A percentile compares a stretch with the other conserved stretches of the same genome.
These are phyloP conservation scores for Andrena camellia DNA, from an alignment of 2,888 invertebrate genomes.

Conservation along the genomic window DNA sequence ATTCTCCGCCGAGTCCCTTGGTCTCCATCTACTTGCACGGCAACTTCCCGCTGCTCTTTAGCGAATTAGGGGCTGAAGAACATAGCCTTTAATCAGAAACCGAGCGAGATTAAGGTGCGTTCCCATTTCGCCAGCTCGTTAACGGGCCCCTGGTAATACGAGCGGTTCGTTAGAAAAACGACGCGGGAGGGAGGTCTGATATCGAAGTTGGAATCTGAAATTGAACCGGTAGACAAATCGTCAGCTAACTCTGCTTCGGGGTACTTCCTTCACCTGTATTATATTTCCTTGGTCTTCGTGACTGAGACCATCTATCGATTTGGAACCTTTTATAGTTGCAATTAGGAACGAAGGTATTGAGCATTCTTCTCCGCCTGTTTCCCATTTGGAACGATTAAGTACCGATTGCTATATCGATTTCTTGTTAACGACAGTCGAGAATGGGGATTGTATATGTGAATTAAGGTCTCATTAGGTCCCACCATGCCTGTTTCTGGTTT, in stretches of 20 bases:
- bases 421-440: not conserved
- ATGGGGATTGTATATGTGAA: not conserved
- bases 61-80: conserved; percentile 60
- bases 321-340: not conserved
- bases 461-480: not conserved
- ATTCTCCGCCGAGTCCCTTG: conserved; percentile 41
- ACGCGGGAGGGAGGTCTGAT: conserved; percentile 37
- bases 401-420: not conserved
- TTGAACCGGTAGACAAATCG: conserved; percentile 53
- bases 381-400: too few species aligned
- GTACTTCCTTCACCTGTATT: too few species aligned
- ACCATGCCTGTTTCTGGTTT: not conserved
- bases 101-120: conserved; percentile 63
- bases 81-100: conserved; percentile 66
- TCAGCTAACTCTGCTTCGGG: conserved; percentile 3
- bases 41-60: conserved; percentile 62
- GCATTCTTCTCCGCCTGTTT: too few species aligned
- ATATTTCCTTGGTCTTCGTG: conserved; percentile 13
- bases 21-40: conserved; percentile 47
- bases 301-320: not conserved
- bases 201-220: conserved; percentile 51
- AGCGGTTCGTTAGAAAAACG: conserved; percentile 62
- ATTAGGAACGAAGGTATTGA: too few species aligned
- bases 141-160: conserved; percentile 50
- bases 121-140: conserved; percentile 65